Evolutionary conservation across 2,797 vertebrate genomes (phyloP).

Genomic region (Neostethus bicornis): DNA sequence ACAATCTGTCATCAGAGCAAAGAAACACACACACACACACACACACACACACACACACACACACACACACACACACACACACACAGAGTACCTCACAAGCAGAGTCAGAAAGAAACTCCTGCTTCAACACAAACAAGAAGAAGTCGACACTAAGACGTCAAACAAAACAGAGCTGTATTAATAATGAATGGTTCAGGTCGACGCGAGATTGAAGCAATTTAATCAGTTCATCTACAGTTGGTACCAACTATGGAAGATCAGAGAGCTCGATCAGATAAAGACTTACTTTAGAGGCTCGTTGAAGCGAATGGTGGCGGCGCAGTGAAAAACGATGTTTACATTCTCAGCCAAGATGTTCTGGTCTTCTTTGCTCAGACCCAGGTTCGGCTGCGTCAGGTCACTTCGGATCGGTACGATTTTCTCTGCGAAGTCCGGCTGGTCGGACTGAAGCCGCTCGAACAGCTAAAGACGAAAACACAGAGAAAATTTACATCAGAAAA

Average conservation of each 20-base stretch:
- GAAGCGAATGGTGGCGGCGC: constrained; percentile 95
- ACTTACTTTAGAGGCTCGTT: constrained; percentile 94
- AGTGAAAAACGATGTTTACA: constrained; percentile 92
- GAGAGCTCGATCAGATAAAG: neutral
- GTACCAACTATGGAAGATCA: fast-evolving
- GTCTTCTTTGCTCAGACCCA: constrained; percentile 88
- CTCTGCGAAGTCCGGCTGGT: constrained; percentile 89
- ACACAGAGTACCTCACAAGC: too few relatives aligned
- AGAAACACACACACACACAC: neutral
- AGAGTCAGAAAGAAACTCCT: too few relatives aligned
- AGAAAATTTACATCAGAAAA: neutral
- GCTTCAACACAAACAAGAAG: too few relatives aligned
- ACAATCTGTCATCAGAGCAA: neutral
- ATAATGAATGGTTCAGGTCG: too few relatives aligned
- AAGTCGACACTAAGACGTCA: too few relatives aligned
- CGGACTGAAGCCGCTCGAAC: constrained; percentile 91
- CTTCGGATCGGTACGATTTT: constrained; percentile 91
- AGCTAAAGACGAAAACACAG: constrained; percentile 74
- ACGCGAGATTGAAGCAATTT: too few relatives aligned
- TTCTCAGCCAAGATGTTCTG: constrained; percentile 83
- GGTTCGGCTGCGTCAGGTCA: constrained; percentile 88
- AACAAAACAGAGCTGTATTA: too few relatives aligned
- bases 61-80: too few relatives aligned
- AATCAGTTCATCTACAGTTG: too few relatives aligned
- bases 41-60: too few relatives aligned